Evolutionary conservation across 2,797 vertebrate genomes (phyloP).

Genomic region (Urophycis tenuis): DNA sequence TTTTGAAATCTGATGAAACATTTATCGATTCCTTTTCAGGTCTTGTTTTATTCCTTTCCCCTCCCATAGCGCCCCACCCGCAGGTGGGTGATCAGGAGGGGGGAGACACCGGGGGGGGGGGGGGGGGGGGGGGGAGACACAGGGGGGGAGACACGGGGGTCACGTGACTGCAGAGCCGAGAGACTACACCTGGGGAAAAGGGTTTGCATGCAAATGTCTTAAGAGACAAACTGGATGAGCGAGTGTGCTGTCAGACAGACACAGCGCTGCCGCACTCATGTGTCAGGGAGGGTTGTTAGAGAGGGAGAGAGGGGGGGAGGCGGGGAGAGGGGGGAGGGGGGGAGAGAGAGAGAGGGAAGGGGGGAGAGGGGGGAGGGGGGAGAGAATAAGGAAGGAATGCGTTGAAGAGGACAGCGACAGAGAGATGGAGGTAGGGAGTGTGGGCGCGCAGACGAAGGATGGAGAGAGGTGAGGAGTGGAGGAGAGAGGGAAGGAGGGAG

Average conservation of each 20-base stretch:
- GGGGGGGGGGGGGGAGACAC: background rate
- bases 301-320: background rate
- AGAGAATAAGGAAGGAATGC: background rate
- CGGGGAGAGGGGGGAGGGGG: background rate
- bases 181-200: background rate
- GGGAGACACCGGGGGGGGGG: background rate
- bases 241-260: background rate
- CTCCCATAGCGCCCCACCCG: conserved; percentile 48
- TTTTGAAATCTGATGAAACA: conserved; percentile 73
- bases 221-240: background rate
- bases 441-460: background rate
- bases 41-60: conserved; percentile 66
- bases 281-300: background rate
- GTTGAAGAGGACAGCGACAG: no score
- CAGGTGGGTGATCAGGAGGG: conserved; percentile 19
- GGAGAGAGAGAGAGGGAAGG: background rate
- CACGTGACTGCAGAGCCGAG: background rate
- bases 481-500: no score
- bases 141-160: conserved; percentile 21
- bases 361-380: no score
- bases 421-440: background rate
- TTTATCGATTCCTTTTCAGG: conserved; percentile 72
- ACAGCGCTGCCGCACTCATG: background rate
- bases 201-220: background rate
- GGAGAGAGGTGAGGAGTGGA: background rate